Evolutionary conservation across 2,797 vertebrate species (phyloP).

Genomic region (Pygocentrus nattereri): DNA sequence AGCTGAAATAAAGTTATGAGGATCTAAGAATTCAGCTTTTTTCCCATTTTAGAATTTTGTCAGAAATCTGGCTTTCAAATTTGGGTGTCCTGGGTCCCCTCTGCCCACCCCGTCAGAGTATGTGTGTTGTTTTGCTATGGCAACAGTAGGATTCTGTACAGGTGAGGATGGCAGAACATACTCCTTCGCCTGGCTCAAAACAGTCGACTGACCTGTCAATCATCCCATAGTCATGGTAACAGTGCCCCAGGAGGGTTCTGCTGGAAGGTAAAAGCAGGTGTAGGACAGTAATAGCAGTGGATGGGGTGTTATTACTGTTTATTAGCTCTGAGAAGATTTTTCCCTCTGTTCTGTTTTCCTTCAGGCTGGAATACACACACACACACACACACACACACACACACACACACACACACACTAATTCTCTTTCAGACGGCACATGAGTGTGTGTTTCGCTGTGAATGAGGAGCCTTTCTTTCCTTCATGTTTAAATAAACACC

Average conservation of each 20-base stretch:
- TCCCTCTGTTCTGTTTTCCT: not conserved
- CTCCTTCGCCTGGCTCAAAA: conserved; percentile 9
- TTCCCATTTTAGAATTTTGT: no score
- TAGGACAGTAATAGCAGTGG: not conserved
- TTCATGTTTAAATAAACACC: conserved; percentile 7
- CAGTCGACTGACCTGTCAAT: conserved; percentile 19
- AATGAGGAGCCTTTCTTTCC: not conserved
- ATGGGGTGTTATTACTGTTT: conserved; percentile 46
- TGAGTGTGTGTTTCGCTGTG: not conserved
- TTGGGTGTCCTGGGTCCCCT: no score
- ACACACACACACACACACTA: conserved; percentile 40
- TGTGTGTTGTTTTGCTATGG: conserved; percentile 66
- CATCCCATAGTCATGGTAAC: not conserved
- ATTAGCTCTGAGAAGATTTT: conserved; percentile 44
- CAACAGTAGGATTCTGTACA: conserved; percentile 43
- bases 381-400: conserved; percentile 4
- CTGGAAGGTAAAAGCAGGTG: conserved; percentile 4
- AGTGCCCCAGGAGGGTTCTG: conserved; percentile 10
- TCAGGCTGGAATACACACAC: not conserved
- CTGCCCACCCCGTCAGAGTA: no score
- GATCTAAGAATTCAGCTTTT: no score
- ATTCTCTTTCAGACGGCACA: conserved; percentile 57
- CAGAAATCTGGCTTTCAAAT: no score
- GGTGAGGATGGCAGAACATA: not conserved
- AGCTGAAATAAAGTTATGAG: no score